These are phyloP conservation scores for Anhinga anhinga DNA, from an alignment of 2,113 vertebrate species.

Conservation along the genomic window DNA sequence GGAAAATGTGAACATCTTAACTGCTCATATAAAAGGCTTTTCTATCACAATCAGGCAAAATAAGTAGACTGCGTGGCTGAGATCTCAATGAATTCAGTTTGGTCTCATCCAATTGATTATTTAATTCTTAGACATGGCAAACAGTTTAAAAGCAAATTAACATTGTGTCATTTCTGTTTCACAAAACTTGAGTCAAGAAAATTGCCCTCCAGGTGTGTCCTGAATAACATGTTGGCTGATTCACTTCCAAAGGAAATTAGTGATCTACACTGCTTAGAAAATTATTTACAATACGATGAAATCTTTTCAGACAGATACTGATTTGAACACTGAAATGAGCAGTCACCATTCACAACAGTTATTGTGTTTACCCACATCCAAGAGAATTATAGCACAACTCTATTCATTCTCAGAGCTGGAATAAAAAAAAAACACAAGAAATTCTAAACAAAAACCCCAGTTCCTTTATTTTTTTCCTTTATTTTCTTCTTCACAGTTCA, in stretches of 20 bases:
- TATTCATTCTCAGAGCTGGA: background rate
- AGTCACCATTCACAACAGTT: background rate
- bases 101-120: conserved; percentile 40
- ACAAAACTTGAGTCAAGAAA: conserved; percentile 40
- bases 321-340: background rate
- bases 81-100: conserved; percentile 44
- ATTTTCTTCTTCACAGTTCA: background rate
- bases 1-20: background rate
- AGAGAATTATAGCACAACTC: background rate
- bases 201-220: conserved; percentile 46
- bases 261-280: background rate
- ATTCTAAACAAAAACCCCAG: background rate
- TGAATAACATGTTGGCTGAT: conserved; percentile 10
- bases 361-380: background rate
- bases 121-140: conserved; percentile 46
- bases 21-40: background rate
- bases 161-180: conserved; percentile 50
- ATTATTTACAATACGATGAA: background rate
- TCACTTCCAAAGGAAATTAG: conserved; percentile 11
- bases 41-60: conserved; percentile 17
- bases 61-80: background rate
- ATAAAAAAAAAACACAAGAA: background rate
- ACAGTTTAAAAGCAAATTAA: conserved; percentile 57
- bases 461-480: background rate
- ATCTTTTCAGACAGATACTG: conserved; percentile 4